Percentiles rank a stretch among this genome's conserved stretches.
phyloP scores from a whole-genome alignment of 1,140 invertebrate genomes.

The Homalodisca vitripennis region DNA sequence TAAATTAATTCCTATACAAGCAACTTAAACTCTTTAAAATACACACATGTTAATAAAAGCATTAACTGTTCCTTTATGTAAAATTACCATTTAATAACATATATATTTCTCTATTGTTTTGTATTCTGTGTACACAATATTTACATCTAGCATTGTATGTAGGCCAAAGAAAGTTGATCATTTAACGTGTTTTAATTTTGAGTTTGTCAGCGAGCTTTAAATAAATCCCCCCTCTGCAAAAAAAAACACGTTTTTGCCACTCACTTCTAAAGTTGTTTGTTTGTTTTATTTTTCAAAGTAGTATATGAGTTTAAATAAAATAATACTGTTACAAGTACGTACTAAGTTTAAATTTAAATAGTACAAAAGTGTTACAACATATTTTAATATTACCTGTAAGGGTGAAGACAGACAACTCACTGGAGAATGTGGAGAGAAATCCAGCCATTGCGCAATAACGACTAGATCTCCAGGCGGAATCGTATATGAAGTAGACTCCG shows the following conservation, averaged over 20 bases:
- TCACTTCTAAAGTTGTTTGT: not conserved
- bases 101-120: too few relatives aligned
- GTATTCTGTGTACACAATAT: too few relatives aligned
- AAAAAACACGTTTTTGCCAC: not conserved
- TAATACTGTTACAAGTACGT: not conserved
- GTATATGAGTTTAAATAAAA: too few relatives aligned
- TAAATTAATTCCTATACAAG: too few relatives aligned
- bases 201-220: too few relatives aligned
- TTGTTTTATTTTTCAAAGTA: not conserved
- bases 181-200: too few relatives aligned
- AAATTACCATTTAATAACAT: too few relatives aligned
- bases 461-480: constrained; percentile 53
- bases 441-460: constrained; percentile 55
- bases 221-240: not conserved
- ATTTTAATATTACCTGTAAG: constrained; percentile 46
- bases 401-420: constrained; percentile 56
- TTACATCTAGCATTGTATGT: too few relatives aligned
- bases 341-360: not conserved
- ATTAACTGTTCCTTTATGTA: too few relatives aligned
- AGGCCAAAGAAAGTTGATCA: too few relatives aligned
- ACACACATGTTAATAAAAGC: too few relatives aligned
- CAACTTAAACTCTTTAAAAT: too few relatives aligned
- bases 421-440: constrained; percentile 58
- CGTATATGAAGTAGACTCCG: constrained; percentile 56
- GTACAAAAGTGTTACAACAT: not conserved